These are phyloP conservation scores for Orius laevigatus DNA, from an alignment of 1,140 invertebrate genomes.

Conservation along the genomic window DNA sequence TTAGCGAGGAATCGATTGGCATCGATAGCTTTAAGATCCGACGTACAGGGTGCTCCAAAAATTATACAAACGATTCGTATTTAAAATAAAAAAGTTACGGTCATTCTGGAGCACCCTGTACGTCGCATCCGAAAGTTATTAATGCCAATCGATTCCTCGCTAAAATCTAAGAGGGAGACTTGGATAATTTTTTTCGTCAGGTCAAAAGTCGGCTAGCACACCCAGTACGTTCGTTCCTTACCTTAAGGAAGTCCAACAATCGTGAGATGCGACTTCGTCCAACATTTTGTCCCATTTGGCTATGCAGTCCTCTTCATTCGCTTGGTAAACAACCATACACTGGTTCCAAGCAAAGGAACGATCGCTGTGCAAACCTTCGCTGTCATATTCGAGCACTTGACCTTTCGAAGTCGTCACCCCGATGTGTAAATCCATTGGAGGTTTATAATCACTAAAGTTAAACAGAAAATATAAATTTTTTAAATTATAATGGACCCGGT, in stretches of 20 bases:
- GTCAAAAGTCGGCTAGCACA: too few relatives aligned
- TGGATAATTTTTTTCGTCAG: too few relatives aligned
- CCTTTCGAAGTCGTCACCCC: constrained; percentile 59
- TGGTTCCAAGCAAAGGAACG: constrained; percentile 42
- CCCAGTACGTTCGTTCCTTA: constrained; percentile 16
- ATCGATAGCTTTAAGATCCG: too few relatives aligned
- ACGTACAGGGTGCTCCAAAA: too few relatives aligned
- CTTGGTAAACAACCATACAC: constrained; percentile 49
- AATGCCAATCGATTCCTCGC: too few relatives aligned
- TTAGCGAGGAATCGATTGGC: too few relatives aligned
- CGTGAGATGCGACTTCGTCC: constrained; percentile 41
- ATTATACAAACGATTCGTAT: too few relatives aligned
- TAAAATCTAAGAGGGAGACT: too few relatives aligned
- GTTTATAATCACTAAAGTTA: constrained; percentile 51
- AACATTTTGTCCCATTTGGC: constrained; percentile 59
- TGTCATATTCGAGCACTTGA: constrained; percentile 59
- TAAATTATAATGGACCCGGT: background rate
- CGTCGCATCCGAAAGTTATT: too few relatives aligned
- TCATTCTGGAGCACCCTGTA: too few relatives aligned
- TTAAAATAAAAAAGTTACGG: too few relatives aligned
- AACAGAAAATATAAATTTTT: constrained; percentile 4
- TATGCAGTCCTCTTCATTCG: constrained; percentile 35
- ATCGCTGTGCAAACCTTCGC: constrained; percentile 41
- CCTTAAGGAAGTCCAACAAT: constrained; percentile 43
- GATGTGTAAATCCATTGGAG: constrained; percentile 64